Evolutionary conservation across 1,140 invertebrate species (phyloP).

Genomic region (Dufourea novaeangliae): DNA sequence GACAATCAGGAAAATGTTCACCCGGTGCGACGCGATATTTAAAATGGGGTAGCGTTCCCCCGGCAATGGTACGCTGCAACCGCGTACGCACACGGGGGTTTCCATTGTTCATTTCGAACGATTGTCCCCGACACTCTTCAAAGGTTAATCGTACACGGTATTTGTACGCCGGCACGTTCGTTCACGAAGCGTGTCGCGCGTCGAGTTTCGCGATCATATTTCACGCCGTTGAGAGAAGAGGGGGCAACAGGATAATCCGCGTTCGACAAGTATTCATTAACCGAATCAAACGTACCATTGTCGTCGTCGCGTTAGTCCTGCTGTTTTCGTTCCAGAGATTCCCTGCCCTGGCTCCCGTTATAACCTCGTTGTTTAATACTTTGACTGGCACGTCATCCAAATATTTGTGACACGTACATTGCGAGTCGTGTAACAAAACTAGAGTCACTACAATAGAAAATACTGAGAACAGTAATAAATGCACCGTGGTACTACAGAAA

Average conservation of each 20-base stretch:
- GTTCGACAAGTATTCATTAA: constrained; percentile 2
- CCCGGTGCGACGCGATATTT: neutral
- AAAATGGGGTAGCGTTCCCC: neutral
- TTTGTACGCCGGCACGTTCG: neutral
- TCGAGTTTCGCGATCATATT: neutral
- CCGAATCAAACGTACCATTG: constrained; percentile 4
- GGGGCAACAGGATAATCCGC: neutral
- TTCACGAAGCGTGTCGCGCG: no score
- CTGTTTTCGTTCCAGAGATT: constrained; percentile 1
- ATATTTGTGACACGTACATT: neutral
- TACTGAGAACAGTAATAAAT: no score
- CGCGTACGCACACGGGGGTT: neutral
- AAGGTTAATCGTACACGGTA: neutral
- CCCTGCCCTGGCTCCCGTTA: neutral
- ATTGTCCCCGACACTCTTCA: neutral
- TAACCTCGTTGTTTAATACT: neutral
- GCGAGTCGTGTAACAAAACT: no score
- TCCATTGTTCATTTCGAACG: constrained; percentile 3
- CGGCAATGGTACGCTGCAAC: neutral
- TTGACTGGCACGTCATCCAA: neutral
- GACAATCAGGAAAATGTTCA: constrained; percentile 3
- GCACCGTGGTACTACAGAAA: no score
- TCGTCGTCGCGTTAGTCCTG: neutral
- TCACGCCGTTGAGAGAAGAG: neutral
- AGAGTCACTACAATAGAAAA: no score